phyloP scores from a whole-genome alignment of 1,140 invertebrate genomes.

The Apis laboriosa region DNA sequence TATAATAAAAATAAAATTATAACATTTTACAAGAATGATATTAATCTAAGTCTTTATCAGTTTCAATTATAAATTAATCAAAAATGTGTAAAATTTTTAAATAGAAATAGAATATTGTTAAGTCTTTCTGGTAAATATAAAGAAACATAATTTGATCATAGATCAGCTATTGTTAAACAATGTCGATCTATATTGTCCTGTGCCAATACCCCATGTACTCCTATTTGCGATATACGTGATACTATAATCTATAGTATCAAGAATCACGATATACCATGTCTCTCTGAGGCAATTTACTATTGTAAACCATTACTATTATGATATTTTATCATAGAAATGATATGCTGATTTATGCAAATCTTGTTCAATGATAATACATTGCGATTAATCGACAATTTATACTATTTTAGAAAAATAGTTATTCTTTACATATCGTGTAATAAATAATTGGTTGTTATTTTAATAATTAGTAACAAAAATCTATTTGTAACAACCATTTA shows the following conservation, averaged over 20 bases:
- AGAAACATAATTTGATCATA: not conserved
- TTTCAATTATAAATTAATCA: not conserved
- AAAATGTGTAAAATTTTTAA: not conserved
- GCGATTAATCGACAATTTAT: not conserved
- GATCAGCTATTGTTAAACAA: constrained; percentile 14
- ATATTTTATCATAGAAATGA: constrained; percentile 6
- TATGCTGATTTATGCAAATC: not conserved
- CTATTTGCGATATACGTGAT: constrained; percentile 12
- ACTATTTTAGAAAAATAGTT: not conserved
- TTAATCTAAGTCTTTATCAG: too few species aligned
- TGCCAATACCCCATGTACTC: constrained; percentile 15
- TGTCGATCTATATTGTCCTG: not conserved
- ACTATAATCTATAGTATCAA: constrained; percentile 16
- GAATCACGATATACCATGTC: not conserved
- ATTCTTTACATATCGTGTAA: not conserved
- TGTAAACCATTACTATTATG: not conserved
- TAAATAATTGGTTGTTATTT: not conserved
- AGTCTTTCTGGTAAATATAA: not conserved
- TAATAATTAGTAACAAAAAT: too few species aligned
- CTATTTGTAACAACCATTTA: too few species aligned
- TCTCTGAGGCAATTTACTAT: constrained; percentile 5
- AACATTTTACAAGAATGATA: too few species aligned
- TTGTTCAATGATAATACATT: not conserved
- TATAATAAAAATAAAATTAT: too few species aligned
- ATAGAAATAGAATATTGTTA: not conserved